These are phyloP conservation scores for Cydia fagiglandana DNA, from an alignment of 1,140 invertebrate genomes.

Conservation along the genomic window DNA sequence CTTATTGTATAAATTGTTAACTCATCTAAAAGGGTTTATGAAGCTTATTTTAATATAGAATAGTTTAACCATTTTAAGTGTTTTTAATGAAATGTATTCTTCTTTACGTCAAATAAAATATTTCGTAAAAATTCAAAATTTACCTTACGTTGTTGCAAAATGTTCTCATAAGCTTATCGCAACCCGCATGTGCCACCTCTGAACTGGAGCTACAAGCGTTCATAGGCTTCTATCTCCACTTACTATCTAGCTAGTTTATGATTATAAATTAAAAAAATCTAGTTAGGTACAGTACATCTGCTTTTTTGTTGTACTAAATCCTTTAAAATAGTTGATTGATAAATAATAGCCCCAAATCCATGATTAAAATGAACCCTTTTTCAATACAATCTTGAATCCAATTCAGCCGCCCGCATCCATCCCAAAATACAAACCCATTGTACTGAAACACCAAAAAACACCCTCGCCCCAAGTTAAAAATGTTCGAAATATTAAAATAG, in stretches of 20 bases:
- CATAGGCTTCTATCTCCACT: not conserved
- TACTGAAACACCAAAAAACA: slow-evolving; percentile 44
- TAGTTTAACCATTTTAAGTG: slow-evolving; percentile 10
- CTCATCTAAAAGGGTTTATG: slow-evolving; percentile 29
- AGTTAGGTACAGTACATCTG: not conserved
- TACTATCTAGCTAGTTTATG: not conserved
- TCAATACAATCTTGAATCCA: slow-evolving; percentile 58
- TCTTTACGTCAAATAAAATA: not conserved
- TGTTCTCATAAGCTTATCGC: too few relatives aligned
- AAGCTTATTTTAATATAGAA: slow-evolving; percentile 8
- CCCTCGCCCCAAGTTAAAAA: slow-evolving; percentile 69
- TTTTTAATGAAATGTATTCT: not conserved
- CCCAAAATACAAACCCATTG: slow-evolving; percentile 53
- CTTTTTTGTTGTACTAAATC: slow-evolving; percentile 1
- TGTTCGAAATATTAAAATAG: slow-evolving; percentile 78
- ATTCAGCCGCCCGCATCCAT: slow-evolving; percentile 50
- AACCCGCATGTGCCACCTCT: not conserved
- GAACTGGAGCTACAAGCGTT: not conserved
- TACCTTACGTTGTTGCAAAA: too few relatives aligned
- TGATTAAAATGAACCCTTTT: slow-evolving; percentile 56
- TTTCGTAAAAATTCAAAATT: not conserved
- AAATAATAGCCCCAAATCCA: slow-evolving; percentile 46
- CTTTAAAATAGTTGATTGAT: slow-evolving; percentile 6
- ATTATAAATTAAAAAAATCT: not conserved
- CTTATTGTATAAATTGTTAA: slow-evolving; percentile 30